phyloP scores from a whole-genome alignment of 2,888 invertebrate genomes.

The Drosophila pseudotakahashii region DNA sequence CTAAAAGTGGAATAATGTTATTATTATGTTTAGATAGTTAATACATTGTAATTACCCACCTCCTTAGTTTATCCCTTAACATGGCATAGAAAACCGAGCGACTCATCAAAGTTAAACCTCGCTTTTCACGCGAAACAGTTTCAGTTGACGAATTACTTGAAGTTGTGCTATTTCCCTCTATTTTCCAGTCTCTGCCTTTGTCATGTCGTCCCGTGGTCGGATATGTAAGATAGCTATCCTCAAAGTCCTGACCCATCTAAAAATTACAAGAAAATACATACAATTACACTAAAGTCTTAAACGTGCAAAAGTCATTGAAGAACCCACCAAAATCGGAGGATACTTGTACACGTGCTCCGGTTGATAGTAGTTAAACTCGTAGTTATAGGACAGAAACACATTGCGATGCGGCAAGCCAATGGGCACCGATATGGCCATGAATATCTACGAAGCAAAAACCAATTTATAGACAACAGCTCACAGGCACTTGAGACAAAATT shows the following conservation, averaged over 20 bases:
- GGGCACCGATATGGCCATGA: slow-evolving; percentile 89
- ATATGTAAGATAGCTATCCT: slow-evolving; percentile 59
- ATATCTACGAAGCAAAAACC: slow-evolving; percentile 85
- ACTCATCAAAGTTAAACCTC: slow-evolving; percentile 67
- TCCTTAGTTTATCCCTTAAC: slow-evolving; percentile 76
- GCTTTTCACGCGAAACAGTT: slow-evolving; percentile 43
- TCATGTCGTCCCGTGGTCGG: slow-evolving; percentile 35
- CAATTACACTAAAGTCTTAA: slow-evolving; percentile 15
- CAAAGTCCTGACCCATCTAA: slow-evolving; percentile 65
- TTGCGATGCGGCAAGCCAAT: slow-evolving; percentile 88
- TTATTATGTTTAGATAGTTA: too few species aligned
- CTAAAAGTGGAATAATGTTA: slow-evolving; percentile 49
- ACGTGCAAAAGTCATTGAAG: slow-evolving; percentile 7
- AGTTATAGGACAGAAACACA: slow-evolving; percentile 90
- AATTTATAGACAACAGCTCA: not conserved
- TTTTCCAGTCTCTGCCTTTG: slow-evolving; percentile 32
- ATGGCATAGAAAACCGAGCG: slow-evolving; percentile 79
- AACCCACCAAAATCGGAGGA: slow-evolving; percentile 78
- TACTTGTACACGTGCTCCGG: slow-evolving; percentile 85
- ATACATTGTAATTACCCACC: too few species aligned
- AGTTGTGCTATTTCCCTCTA: not conserved
- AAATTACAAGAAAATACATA: not conserved
- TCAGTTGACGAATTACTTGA: not conserved
- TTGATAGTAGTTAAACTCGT: slow-evolving; percentile 88
- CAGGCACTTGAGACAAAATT: slow-evolving; percentile 18